Base-by-base conservation (phyloP, 2,797 vertebrate species). In the Erethizon dorsatum region DNA sequence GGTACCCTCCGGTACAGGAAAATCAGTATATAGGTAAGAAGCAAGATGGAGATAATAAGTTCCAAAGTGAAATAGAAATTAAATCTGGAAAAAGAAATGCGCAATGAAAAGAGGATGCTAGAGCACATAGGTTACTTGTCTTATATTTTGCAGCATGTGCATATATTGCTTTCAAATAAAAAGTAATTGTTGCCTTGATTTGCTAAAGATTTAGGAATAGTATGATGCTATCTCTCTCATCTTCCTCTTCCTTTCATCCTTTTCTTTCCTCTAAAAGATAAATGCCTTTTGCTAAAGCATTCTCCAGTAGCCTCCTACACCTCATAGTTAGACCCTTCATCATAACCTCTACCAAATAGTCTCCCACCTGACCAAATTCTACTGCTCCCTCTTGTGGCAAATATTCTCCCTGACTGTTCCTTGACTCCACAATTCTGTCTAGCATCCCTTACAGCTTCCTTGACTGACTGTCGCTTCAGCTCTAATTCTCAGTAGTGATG, bases 351-450 rank as follows among this genome's bases (percentile, higher is more conserved):
- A 59, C 45, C 52, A 57, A 59, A 52, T 56, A 41, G 41, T 71
- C 91, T 97, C 92, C 89, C 78, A 93, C 88, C 92, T 73, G 94
- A 95, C 90, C 97, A 94, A 67, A 96, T 91, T 98, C 95, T 93
- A 77, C 86, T 97, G 96, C 98, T 97, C 98, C 98, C 98, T 97
- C 98, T 97, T 97, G 98, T 98, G 98, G 98, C 84, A 96, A 37
- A 90, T 73, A 31, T 65, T 91, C 67, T 93, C 61, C 63, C 67
- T 15, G 75, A 33, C 94, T 89, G 71, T 92, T 45, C 41, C 20
- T 9, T 15, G 84, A 69, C 82, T 83, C 79, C 54, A 67, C 83
- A 85, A 52, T 59, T 57, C 20, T 80, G 18, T 83, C 26, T 31
- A 26, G 28, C 37, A 26, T 90, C 77, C 0, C 28, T 82, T 37